These are phyloP conservation scores for Disparrhopalites patrizii DNA, from an alignment of 2,888 invertebrate species.

Conservation along the genomic window DNA sequence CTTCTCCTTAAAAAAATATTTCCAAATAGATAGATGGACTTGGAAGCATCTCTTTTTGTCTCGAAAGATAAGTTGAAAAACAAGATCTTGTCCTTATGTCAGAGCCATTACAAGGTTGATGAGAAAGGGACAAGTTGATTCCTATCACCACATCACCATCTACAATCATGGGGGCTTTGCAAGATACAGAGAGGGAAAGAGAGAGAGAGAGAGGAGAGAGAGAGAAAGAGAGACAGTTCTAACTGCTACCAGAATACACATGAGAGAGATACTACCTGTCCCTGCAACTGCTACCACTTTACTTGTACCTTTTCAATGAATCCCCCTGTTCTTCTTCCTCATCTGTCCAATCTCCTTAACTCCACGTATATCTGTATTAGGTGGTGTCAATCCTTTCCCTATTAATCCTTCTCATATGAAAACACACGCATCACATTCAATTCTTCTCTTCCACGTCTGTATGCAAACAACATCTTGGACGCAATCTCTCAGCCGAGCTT, in stretches of 20 bases:
- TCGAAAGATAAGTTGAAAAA: constrained; percentile 19
- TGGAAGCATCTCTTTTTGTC: constrained; percentile 4
- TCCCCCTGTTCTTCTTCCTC: not conserved
- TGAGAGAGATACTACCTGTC: not conserved
- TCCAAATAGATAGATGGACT: constrained; percentile 15
- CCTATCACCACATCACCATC: constrained; percentile 31
- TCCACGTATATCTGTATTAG: no score
- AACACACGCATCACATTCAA: not conserved
- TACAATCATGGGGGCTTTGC: constrained; percentile 6
- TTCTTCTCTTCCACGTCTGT: not conserved
- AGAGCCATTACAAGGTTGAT: constrained; percentile 33
- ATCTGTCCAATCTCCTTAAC: not conserved
- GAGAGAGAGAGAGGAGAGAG: not conserved
- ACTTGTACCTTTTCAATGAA: not conserved
- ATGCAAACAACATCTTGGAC: not conserved
- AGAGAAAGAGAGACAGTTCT: not conserved
- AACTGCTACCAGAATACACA: not conserved
- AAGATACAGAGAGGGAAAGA: not conserved
- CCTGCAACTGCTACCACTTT: not conserved
- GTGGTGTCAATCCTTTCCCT: no score
- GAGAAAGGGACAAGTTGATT: constrained; percentile 35
- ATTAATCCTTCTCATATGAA: no score
- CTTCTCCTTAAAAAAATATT: no score
- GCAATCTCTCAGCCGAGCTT: no score
- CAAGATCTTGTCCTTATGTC: constrained; percentile 24